Conservation (phyloP, 92 coral and sea anemone genomes). For the Siderastrea siderea region DNA sequence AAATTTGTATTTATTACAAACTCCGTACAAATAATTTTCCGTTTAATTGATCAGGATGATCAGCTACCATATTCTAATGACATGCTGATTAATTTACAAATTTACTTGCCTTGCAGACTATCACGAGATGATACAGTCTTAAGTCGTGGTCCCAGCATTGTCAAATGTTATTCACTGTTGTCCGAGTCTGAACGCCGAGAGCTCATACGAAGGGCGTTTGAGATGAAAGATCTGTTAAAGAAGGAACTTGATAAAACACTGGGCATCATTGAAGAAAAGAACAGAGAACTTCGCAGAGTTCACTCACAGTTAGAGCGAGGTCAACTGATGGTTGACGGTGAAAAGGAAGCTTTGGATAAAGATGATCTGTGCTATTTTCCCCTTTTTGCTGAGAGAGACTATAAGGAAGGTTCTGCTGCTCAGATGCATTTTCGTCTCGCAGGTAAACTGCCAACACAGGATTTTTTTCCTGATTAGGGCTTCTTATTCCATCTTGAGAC, state of each 20-base stretch:
- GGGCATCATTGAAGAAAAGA: conserved; percentile 80
- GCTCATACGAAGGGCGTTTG: conserved; percentile 90
- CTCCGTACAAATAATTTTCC: no score
- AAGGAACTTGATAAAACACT: conserved; percentile 78
- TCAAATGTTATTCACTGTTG: conserved; percentile 76
- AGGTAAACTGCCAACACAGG: conserved; percentile 37
- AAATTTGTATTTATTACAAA: no score
- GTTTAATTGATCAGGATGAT: no score
- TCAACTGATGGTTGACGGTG: conserved; percentile 81
- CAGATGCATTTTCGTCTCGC: conserved; percentile 93
- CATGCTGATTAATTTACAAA: no score
- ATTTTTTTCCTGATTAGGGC: background rate
- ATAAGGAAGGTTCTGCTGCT: conserved; percentile 81
- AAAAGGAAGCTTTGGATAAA: conserved; percentile 77
- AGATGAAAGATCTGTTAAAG: conserved; percentile 80
- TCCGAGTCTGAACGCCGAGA: conserved; percentile 85
- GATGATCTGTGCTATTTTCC: conserved; percentile 79
- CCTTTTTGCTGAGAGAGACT: conserved; percentile 87
- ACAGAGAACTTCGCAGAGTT: conserved; percentile 72
- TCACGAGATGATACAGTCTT: conserved; percentile 83
- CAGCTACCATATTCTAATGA: no score
- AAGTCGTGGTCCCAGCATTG: conserved; percentile 88
- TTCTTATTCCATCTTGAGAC: no score
- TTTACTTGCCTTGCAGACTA: conserved; percentile 31
- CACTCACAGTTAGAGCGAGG: conserved; percentile 81